A percentile compares a stretch with the other conserved stretches of the same genome.
Conservation (phyloP, 2,113 vertebrate genomes). For the Burhinus bistriatus region DNA sequence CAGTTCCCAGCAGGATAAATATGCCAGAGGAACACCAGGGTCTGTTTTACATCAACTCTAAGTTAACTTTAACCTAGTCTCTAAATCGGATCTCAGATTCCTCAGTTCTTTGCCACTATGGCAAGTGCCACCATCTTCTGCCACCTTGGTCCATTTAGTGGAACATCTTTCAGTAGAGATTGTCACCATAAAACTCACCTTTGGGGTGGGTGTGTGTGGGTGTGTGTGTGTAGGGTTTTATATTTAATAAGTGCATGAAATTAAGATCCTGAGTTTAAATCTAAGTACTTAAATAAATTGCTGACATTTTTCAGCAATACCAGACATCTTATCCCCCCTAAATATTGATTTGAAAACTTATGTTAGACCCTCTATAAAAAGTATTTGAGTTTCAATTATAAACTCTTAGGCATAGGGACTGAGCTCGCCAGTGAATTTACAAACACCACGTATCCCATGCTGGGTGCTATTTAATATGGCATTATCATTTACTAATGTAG, state of each 20-base stretch:
- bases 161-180: not conserved
- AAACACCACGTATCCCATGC: not conserved
- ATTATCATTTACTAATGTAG: not conserved
- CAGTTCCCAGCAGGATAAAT: not conserved
- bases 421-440: not conserved
- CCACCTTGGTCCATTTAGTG: not conserved
- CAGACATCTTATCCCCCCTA: not conserved
- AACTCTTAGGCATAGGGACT: not conserved
- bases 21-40: not conserved
- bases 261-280: not conserved
- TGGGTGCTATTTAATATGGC: not conserved
- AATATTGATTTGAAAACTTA: not conserved
- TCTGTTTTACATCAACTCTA: not conserved
- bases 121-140: not conserved
- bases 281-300: not conserved
- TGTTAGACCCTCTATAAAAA: not conserved
- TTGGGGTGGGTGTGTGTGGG: rapidly evolving
- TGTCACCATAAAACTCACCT: not conserved
- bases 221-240: not conserved
- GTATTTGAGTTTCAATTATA: not conserved
- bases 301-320: not conserved
- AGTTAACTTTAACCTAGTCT: not conserved
- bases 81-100: not conserved
- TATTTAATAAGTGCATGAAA: not conserved
- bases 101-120: not conserved